phyloP scores from a whole-genome alignment of 2,113 vertebrate genomes.

The Dascyllus trimaculatus region DNA sequence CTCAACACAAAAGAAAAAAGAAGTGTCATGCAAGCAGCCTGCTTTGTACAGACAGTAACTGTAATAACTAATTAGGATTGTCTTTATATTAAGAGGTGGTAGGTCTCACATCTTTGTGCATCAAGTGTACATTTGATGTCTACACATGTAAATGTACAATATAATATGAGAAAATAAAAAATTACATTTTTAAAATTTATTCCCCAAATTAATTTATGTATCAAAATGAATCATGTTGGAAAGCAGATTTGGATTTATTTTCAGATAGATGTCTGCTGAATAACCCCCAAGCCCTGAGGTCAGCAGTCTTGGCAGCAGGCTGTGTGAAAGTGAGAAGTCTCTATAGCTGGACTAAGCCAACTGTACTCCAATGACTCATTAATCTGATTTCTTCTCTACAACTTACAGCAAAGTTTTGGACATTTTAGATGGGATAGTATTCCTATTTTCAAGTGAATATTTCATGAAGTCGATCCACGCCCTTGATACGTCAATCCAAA shows the following conservation, averaged over 20 bases:
- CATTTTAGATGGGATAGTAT: constrained; percentile 22
- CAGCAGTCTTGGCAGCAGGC: constrained; percentile 14
- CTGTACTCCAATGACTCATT: background rate
- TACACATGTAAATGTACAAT: background rate
- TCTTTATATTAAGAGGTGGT: too few species aligned
- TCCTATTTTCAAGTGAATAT: background rate
- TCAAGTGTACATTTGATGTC: too few species aligned
- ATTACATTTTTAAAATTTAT: background rate
- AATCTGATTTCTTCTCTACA: background rate
- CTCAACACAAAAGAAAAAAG: too few species aligned
- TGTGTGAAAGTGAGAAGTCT: constrained; percentile 2
- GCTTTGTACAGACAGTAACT: too few species aligned
- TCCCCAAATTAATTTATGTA: background rate
- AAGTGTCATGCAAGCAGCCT: too few species aligned
- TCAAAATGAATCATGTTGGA: background rate
- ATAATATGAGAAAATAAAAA: background rate
- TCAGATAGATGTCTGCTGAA: background rate
- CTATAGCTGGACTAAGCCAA: background rate
- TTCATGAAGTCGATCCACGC: constrained; percentile 32
- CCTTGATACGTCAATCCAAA: constrained; percentile 49
- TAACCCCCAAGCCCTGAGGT: constrained; percentile 17
- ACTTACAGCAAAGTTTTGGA: background rate
- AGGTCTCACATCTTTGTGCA: too few species aligned
- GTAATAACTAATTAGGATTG: too few species aligned
- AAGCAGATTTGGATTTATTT: constrained; percentile 1